Base-by-base conservation (phyloP, 2,888 invertebrate genomes). In the Aelia acuminata region DNA sequence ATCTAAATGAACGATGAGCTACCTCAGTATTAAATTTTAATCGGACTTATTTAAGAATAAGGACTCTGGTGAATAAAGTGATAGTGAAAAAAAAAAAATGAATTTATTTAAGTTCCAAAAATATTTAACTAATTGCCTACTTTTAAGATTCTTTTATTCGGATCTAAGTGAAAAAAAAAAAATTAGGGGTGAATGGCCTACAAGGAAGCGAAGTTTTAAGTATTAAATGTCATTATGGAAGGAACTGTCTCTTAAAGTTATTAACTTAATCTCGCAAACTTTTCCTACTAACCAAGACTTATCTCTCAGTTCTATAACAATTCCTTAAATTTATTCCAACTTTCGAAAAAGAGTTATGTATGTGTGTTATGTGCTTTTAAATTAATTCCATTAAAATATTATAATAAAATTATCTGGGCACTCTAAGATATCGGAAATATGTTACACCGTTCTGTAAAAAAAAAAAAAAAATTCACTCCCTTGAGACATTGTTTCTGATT, bases 151-250 rank as follows among this genome's bases (percentile, higher is more conserved):
- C 5, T 35, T 20, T 31, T 20, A 35, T 31, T 70, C 35, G 5
- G 20, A 31, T 70, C 20, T 35, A 18, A 31, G 63, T 70, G n/a
- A 57, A 50, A 4, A 10, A 10, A 20, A 18, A 57, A 63, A 70
- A 70, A 8, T 7, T 15, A 35, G 18, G 15, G 20, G 63, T 35
- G 35, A 57, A 35, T 26, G 63, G 8, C 63, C 22, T 70, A 18
- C 7, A 31, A 31, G 18, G 63, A 18, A 20, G 31, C 31, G 31
- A 5, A 70, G 63, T 35, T 70, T 35, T 18, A 70, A 70, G 31
- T 35, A 31, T 70, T 70, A 70, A 70, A 70, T 70, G 63, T 35
- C 7, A 70, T 70, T 70, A 70, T 70, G 18, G 35, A 70, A 70
- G 63, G 18, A 20, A 70, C 26, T 70, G 63, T 70, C 63, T 35